Percentiles rank a stretch among this genome's conserved stretches.
Evolutionary conservation across 2,888 invertebrate genomes (phyloP).

Genomic region (Catonia carolina): DNA sequence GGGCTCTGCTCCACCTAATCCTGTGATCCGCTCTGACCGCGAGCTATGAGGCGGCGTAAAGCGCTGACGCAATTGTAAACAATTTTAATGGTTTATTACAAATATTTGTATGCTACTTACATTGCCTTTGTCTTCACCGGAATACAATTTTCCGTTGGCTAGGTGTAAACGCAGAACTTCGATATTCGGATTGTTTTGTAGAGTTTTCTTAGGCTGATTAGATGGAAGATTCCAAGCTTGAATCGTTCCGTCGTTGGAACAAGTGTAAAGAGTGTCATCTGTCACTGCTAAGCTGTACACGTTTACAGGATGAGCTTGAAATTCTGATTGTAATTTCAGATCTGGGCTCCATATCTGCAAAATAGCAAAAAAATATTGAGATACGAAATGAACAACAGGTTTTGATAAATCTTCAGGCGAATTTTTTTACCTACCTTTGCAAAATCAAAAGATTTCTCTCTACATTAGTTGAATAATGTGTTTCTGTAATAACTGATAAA

Average conservation of each 20-base stretch:
- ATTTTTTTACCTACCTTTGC: too few species aligned
- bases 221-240: constrained; percentile 51
- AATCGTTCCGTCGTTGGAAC: constrained; percentile 58
- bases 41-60: too few species aligned
- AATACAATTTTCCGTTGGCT: constrained; percentile 45
- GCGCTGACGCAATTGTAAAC: too few species aligned
- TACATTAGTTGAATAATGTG: too few species aligned
- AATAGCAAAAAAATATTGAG: not conserved
- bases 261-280: constrained; percentile 51
- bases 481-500: too few species aligned
- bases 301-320: constrained; percentile 54
- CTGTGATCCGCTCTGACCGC: too few species aligned
- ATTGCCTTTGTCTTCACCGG: constrained; percentile 56
- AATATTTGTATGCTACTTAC: too few species aligned
- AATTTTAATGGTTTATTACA: too few species aligned
- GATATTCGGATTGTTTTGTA: constrained; percentile 40
- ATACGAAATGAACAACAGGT: too few species aligned
- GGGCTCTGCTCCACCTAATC: too few species aligned
- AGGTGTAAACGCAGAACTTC: constrained; percentile 44
- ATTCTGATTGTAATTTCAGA: constrained; percentile 43
- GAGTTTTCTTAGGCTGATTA: constrained; percentile 39
- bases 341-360: constrained; percentile 46
- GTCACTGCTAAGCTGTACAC: constrained; percentile 54
- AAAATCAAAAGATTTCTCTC: too few species aligned
- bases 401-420: too few species aligned